Percentiles rank a stretch among this genome's conserved stretches.
phyloP scores from a whole-genome alignment of 2,113 vertebrate genomes.

The Eptesicus fuscus region DNA sequence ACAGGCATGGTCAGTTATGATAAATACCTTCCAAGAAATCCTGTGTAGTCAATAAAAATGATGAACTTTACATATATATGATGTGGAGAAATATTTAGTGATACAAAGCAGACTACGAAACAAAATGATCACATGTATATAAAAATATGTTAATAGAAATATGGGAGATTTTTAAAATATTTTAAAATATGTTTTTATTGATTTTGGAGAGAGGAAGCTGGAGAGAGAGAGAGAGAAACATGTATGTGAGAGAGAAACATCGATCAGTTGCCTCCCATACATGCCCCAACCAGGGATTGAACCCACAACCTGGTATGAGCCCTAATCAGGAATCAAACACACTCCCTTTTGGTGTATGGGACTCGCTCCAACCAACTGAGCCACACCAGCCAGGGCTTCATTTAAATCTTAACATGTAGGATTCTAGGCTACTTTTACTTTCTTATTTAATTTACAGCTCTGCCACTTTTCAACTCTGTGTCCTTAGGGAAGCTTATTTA shows the following conservation, averaged over 20 bases:
- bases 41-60: not conserved
- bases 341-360: no score
- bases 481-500: not conserved
- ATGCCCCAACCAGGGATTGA: no score
- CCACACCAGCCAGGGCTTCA: no score
- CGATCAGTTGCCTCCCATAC: no score
- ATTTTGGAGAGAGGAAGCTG: no score
- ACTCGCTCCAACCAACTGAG: no score
- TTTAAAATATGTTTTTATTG: not conserved
- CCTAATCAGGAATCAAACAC: no score
- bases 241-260: no score
- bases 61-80: not conserved
- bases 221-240: no score
- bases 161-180: not conserved
- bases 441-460: not conserved
- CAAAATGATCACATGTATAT: not conserved
- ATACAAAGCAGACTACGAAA: not conserved
- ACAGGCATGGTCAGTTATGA: not conserved
- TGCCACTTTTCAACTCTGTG: not conserved
- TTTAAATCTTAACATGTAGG: not conserved
- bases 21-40: not conserved
- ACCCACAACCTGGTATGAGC: no score
- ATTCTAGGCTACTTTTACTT: not conserved
- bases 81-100: not conserved
- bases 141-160: not conserved